These are phyloP conservation scores for Colaptes auratus DNA, from an alignment of 2,113 vertebrate species.

Conservation along the genomic window DNA sequence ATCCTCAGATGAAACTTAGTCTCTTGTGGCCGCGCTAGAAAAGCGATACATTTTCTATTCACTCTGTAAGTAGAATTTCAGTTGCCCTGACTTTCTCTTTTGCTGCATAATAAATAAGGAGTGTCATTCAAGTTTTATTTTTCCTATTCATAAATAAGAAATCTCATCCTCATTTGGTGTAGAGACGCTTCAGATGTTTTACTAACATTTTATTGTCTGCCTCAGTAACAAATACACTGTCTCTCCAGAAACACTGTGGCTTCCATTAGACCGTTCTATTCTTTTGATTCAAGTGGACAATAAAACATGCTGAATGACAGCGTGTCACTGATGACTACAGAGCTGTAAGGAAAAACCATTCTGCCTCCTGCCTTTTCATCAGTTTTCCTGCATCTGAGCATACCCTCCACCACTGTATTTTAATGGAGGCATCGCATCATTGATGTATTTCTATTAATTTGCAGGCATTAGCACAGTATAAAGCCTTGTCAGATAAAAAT, in stretches of 20 bases:
- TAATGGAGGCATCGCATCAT: background rate
- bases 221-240: constrained; percentile 6
- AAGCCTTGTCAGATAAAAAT: background rate
- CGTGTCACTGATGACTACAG: background rate
- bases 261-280: constrained; percentile 23
- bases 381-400: background rate
- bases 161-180: constrained; percentile 10
- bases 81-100: background rate
- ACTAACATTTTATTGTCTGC: constrained; percentile 23
- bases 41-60: constrained; percentile 3
- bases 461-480: background rate
- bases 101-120: constrained; percentile 17
- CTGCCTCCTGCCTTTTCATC: background rate
- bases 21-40: background rate
- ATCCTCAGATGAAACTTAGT: background rate
- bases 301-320: constrained; percentile 43
- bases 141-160: constrained; percentile 35
- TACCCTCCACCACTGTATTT: background rate
- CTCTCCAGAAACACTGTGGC: background rate
- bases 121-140: background rate
- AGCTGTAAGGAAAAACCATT: background rate
- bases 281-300: constrained; percentile 29
- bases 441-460: background rate
- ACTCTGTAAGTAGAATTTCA: background rate
- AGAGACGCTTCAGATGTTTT: constrained; percentile 1